A percentile compares a stretch with the other conserved stretches of the same genome.
These are phyloP conservation scores for Oncopodura yosiiana DNA, from an alignment of 1,140 invertebrate species.

Conservation along the genomic window DNA sequence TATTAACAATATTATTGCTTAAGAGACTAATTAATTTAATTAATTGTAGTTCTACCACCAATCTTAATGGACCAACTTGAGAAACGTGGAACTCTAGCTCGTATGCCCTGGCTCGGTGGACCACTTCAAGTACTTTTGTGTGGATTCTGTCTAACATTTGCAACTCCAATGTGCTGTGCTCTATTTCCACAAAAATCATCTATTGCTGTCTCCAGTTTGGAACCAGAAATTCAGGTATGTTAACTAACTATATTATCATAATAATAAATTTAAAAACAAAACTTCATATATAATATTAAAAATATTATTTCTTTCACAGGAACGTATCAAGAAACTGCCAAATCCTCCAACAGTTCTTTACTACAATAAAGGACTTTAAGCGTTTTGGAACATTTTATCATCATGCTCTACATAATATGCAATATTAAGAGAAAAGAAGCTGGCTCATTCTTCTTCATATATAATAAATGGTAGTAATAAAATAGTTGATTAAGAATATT, in stretches of 20 bases:
- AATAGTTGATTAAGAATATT: no score
- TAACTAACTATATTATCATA: no score
- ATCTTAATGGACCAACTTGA: conserved; percentile 45
- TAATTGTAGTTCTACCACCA: conserved; percentile 44
- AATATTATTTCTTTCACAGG: conserved; percentile 35
- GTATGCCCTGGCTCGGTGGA: conserved; percentile 57
- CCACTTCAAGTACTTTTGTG: conserved; percentile 68
- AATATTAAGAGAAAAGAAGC: no score
- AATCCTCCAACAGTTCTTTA: conserved; percentile 43
- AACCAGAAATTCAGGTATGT: conserved; percentile 45
- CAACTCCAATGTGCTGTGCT: conserved; percentile 40
- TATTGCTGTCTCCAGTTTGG: conserved; percentile 46
- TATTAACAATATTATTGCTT: no score
- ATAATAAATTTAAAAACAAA: no score
- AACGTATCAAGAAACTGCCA: conserved; percentile 40
- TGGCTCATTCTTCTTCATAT: no score
- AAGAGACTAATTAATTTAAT: no score
- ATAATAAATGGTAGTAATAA: no score
- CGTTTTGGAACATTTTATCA: no score
- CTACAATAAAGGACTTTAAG: conserved; percentile 49
- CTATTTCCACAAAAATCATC: conserved; percentile 40
- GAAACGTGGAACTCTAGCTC: conserved; percentile 54
- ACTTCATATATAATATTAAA: no score
- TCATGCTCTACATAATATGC: no score
- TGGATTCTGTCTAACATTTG: conserved; percentile 49